A percentile compares a stretch with the other conserved stretches of the same genome.
phyloP scores from a whole-genome alignment of 2,888 invertebrate genomes.

The Biston betularia region DNA sequence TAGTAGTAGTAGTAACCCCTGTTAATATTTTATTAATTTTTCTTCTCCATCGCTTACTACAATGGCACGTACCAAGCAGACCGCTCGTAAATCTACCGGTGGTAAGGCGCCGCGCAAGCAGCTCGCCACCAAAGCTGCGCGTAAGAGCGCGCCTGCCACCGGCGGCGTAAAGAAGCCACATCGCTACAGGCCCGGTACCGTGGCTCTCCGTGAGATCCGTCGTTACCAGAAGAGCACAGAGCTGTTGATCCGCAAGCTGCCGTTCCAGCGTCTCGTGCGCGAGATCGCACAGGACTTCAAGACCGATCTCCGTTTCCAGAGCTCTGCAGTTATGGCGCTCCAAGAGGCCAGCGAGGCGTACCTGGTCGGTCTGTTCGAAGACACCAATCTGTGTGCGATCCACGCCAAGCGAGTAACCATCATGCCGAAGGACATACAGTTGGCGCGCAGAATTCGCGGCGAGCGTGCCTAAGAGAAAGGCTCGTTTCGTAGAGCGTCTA shows the following conservation, averaged over 20 bases:
- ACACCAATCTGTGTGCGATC: too few species aligned
- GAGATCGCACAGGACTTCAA: too few species aligned
- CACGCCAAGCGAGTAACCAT: too few species aligned
- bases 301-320: too few species aligned
- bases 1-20: too few species aligned
- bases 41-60: too few species aligned
- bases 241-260: conserved; percentile 92
- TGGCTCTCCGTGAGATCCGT: conserved; percentile 96
- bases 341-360: too few species aligned
- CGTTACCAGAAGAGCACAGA: conserved; percentile 96
- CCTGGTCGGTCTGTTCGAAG: too few species aligned
- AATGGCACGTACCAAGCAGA: conserved; percentile 92
- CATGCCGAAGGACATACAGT: conserved; percentile 84
- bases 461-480: conserved; percentile 35
- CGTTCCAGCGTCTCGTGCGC: conserved; percentile 84
- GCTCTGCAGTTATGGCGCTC: too few species aligned
- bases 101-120: conserved; percentile 96
- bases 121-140: conserved; percentile 94
- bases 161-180: conserved; percentile 94
- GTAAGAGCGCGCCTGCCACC: conserved; percentile 92
- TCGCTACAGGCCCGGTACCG: conserved; percentile 95
- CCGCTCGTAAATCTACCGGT: conserved; percentile 96
- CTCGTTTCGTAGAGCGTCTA: too few species aligned
- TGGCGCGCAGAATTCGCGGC: conserved; percentile 35
- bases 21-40: too few species aligned